Conservation (phyloP, 2,888 invertebrate species). For the Tromatobia lineatoria region DNA sequence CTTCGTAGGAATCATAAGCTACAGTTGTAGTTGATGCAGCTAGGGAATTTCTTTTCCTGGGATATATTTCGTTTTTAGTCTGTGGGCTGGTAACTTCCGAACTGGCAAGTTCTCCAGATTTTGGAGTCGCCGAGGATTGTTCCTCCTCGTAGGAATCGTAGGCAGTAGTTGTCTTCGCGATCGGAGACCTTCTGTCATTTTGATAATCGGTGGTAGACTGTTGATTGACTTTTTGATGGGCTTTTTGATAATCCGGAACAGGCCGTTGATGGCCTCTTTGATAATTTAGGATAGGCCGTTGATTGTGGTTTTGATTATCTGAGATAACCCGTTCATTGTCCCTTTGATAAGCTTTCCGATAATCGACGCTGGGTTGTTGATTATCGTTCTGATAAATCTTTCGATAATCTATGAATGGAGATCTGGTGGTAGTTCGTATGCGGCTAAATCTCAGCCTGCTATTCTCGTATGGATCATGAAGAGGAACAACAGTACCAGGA, state of each 20-base stretch:
- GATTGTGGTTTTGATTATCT: too few relatives aligned
- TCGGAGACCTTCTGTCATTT: neutral
- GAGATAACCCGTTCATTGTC: neutral
- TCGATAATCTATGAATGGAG: neutral
- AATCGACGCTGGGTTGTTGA: too few relatives aligned
- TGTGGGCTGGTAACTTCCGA: neutral
- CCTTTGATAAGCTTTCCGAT: neutral
- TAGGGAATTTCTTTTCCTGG: neutral
- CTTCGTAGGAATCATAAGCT: constrained; percentile 7
- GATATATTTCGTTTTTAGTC: neutral
- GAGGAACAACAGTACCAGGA: neutral
- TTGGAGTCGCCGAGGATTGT: neutral
- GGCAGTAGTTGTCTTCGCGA: neutral
- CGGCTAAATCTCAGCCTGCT: neutral
- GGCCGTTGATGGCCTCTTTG: neutral
- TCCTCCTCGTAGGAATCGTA: constrained; percentile 20
- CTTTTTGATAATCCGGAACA: neutral
- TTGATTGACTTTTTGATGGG: neutral
- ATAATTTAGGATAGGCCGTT: neutral
- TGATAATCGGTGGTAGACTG: neutral
- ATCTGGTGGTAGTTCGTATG: neutral
- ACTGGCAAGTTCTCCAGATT: neutral
- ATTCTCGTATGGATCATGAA: constrained; percentile 31
- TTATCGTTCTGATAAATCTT: too few relatives aligned
- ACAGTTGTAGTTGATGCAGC: neutral